phyloP scores from a whole-genome alignment of 2,888 invertebrate species.

The Anarsia innoxiella region DNA sequence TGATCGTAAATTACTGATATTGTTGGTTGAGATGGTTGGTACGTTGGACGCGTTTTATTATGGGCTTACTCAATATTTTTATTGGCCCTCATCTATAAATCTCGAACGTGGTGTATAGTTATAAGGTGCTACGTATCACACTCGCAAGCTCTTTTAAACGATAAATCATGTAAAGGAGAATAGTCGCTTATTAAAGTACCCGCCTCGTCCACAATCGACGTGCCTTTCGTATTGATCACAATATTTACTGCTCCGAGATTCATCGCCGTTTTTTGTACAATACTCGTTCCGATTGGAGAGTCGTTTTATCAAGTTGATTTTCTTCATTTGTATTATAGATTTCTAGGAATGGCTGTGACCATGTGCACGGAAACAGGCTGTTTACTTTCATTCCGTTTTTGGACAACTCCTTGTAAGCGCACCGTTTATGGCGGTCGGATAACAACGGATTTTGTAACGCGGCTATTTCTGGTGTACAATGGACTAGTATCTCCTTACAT shows the following conservation, averaged over 20 bases:
- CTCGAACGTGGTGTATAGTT: slow-evolving; percentile 35
- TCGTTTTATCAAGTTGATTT: too few relatives aligned
- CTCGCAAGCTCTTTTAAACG: slow-evolving; percentile 32
- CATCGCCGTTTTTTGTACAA: slow-evolving; percentile 21
- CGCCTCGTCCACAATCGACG: slow-evolving; percentile 23
- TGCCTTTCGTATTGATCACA: slow-evolving; percentile 27
- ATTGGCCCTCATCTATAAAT: slow-evolving; percentile 55
- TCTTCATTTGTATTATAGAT: slow-evolving; percentile 7
- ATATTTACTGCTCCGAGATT: slow-evolving; percentile 16
- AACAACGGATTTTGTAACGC: slow-evolving; percentile 54
- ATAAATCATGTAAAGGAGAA: slow-evolving; percentile 49
- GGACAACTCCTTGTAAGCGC: slow-evolving; percentile 55
- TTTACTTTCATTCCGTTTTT: slow-evolving; percentile 57
- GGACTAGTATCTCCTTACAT: slow-evolving; percentile 36
- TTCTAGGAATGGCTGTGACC: slow-evolving; percentile 23
- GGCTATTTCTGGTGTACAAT: slow-evolving; percentile 49
- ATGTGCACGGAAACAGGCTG: slow-evolving; percentile 59
- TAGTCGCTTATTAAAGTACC: slow-evolving; percentile 46
- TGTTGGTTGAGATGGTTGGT: slow-evolving; percentile 30
- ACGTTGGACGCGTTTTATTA: slow-evolving; percentile 40
- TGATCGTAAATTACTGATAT: slow-evolving; percentile 41
- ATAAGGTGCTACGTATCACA: slow-evolving; percentile 48
- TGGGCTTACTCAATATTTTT: slow-evolving; percentile 46
- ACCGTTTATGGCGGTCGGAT: slow-evolving; percentile 46
- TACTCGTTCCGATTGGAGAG: too few relatives aligned